These are phyloP conservation scores for Heterodera filipjevi DNA, from an alignment of 2,888 invertebrate species.

Conservation along the genomic window DNA sequence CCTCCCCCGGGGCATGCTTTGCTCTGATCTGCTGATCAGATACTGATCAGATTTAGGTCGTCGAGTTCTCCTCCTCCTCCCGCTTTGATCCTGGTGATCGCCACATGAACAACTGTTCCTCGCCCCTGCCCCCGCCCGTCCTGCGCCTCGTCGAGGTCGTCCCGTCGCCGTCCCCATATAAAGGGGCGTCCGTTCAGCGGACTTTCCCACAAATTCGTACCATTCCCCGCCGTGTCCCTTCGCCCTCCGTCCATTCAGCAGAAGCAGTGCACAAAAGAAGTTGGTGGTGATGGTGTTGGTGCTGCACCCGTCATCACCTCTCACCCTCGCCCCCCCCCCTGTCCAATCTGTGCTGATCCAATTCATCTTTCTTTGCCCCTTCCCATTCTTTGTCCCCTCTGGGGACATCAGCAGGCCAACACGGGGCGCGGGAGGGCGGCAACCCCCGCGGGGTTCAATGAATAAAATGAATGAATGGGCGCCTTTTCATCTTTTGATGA, in stretches of 20 bases:
- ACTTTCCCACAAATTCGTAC: conserved; percentile 8
- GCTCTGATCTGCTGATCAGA: not conserved
- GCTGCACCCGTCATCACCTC: not conserved
- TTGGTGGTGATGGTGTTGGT: not conserved
- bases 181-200: not conserved
- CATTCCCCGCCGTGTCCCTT: not conserved
- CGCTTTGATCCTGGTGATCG: not conserved
- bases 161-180: not conserved
- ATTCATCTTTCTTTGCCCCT: not conserved
- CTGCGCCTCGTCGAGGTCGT: not conserved
- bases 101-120: not conserved
- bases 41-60: not conserved
- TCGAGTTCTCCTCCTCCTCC: not conserved
- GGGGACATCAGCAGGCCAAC: not conserved
- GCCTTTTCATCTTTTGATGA: not conserved
- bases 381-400: not conserved
- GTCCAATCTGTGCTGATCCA: not conserved
- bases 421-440: not conserved
- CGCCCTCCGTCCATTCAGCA: not conserved
- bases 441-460: not conserved
- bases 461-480: no score
- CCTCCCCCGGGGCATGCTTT: no score
- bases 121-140: not conserved
- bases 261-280: not conserved
- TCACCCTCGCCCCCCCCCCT: not conserved